Evolutionary conservation across 2,888 invertebrate genomes (phyloP).

Genomic region (Ormyrus rosae): DNA sequence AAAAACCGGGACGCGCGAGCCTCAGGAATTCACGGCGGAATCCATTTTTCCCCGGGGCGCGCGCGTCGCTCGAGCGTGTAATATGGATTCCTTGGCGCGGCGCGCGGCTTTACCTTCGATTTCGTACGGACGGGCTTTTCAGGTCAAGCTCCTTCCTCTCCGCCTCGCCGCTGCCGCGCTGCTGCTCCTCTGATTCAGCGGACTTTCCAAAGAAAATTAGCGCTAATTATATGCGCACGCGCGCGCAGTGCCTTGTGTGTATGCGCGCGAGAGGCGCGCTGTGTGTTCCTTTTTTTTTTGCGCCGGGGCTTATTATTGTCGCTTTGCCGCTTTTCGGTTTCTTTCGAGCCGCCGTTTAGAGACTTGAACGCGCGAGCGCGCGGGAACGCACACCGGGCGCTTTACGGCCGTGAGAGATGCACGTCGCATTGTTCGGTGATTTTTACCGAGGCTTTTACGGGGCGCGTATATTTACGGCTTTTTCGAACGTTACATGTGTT

Average conservation of each 20-base stretch:
- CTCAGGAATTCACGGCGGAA: conserved; percentile 44
- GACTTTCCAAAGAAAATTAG: conserved; percentile 56
- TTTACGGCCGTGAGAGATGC: too few species aligned
- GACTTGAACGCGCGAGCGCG: conserved; percentile 36
- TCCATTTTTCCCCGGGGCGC: conserved; percentile 45
- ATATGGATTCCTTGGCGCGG: conserved; percentile 28
- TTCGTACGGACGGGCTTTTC: conserved; percentile 46
- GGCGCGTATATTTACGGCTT: background rate
- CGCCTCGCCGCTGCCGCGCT: background rate
- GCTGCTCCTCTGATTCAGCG: conserved; percentile 29
- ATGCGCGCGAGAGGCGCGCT: too few species aligned
- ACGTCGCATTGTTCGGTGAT: too few species aligned
- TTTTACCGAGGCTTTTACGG: background rate
- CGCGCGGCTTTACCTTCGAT: conserved; percentile 53
- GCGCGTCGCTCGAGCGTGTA: conserved; percentile 36
- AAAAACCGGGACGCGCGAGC: conserved; percentile 18
- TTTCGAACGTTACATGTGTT: too few species aligned
- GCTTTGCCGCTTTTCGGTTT: conserved; percentile 28
- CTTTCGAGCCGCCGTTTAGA: background rate
- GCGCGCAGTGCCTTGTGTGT: too few species aligned
- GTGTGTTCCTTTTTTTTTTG: conserved; percentile 1
- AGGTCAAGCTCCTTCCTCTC: conserved; percentile 47
- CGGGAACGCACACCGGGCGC: background rate
- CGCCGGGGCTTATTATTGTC: conserved; percentile 13
- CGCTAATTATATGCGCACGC: conserved; percentile 39